Conservation (phyloP, 2,113 vertebrate genomes). For the Lophochroa leadbeateri region DNA sequence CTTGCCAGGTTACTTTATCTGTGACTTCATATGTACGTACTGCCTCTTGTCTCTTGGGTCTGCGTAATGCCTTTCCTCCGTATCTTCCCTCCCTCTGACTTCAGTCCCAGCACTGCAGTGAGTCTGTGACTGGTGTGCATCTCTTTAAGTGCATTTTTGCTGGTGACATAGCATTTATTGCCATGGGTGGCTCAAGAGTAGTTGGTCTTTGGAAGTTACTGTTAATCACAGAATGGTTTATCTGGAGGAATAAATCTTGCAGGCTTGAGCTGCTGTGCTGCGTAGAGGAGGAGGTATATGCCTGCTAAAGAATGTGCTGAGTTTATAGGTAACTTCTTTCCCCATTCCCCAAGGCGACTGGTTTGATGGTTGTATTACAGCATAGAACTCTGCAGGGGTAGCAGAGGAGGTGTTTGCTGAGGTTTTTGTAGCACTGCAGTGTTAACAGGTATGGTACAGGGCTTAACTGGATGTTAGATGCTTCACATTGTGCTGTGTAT, state of each 20-base stretch:
- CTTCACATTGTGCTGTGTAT: not conserved
- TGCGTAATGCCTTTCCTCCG: not conserved
- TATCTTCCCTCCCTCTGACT: not conserved
- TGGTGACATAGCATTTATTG: not conserved
- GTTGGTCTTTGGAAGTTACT: not conserved
- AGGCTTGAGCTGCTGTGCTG: not conserved
- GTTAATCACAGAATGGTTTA: not conserved
- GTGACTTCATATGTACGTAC: rapidly evolving
- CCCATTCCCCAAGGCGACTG: not conserved
- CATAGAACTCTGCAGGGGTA: not conserved
- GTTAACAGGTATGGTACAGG: not conserved
- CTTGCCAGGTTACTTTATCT: not conserved
- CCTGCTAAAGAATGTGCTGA: not conserved
- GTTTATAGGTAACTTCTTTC: not conserved
- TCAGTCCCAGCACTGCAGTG: slow-evolving; percentile 19
- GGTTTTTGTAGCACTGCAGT: not conserved
- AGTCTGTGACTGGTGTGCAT: not conserved
- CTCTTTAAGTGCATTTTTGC: not conserved
- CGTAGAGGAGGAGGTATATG: not conserved
- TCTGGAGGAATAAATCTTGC: not conserved
- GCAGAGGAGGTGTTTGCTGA: not conserved
- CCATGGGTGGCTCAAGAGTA: not conserved
- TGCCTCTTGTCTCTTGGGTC: not conserved
- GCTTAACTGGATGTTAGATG: not conserved
- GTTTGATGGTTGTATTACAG: not conserved